Base-by-base conservation (phyloP, 2,113 vertebrate species). In the Anthoscopus minutus region DNA sequence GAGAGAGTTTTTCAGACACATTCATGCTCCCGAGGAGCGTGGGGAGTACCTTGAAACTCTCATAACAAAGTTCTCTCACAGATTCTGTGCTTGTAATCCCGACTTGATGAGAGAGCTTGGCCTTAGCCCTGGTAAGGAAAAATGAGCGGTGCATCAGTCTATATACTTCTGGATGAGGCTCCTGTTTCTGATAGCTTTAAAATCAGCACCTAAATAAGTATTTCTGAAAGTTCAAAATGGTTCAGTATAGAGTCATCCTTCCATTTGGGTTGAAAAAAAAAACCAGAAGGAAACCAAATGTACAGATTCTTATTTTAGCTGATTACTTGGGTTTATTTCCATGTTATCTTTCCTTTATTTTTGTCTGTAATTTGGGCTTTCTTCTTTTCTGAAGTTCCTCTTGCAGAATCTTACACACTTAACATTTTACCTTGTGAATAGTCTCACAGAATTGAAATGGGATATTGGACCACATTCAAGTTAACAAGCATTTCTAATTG, bases 11-110 rank as follows among this genome's bases (percentile, higher is more conserved):
- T 99, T 99, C 97, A 98, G 98, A 91, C 99, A 99, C 96, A 99
- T 99, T 96, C 99, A 99, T 15, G 99, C 99, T 33, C 99, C 99
- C 3, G 99, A 99, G 97, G 99, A 99, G 96, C 98, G 99, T 77
- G 99, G 99, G 40, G 99, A 99, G 85, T 99, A 99, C 97, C 98
- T 99, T 96, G 99, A 99, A 97, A 99, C 99, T 84, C 99, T 99
- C 88, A 99, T 99, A 94, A 99, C 99, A 83, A 99, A 99, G 97
- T 99, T 99, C 97, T 99, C 99, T 83, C 99, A 99, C 95, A 98
- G 99, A 81, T 99, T 99, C 96, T 99, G 99, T 95, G 97, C 98
- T 97, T 99, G 99, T 92, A 99, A 99, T 96, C 99, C 99, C 38
- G 98, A 97, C 65, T 98, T 99, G 90, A 99, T 99, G 93, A 97